A percentile compares a stretch with the other conserved stretches of the same genome.
These are phyloP conservation scores for Zaprionus nigranus DNA, from an alignment of 1,140 invertebrate species.

Conservation along the genomic window DNA sequence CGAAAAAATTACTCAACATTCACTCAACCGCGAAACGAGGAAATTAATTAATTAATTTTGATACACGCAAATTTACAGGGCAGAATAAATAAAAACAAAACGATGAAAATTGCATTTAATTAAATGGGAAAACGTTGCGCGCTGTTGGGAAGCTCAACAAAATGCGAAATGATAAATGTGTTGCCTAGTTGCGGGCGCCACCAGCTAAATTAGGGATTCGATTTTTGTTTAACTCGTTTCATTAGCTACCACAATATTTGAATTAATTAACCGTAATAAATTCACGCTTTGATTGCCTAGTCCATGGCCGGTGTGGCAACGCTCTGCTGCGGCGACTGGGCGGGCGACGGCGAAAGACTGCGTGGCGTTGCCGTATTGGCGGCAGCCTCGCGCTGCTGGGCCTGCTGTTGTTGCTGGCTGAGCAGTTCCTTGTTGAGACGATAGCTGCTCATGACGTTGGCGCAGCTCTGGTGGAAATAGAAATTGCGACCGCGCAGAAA, in stretches of 20 bases:
- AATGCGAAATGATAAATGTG: constrained; percentile 21
- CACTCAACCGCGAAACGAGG: neutral
- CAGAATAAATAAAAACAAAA: constrained; percentile 6
- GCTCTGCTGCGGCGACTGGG: constrained; percentile 72
- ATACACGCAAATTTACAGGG: constrained; percentile 49
- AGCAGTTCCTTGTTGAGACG: constrained; percentile 77
- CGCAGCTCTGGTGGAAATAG: constrained; percentile 83
- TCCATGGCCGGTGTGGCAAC: constrained; percentile 60
- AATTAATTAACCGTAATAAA: constrained; percentile 79
- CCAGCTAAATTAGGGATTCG: constrained; percentile 50
- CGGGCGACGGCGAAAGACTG: constrained; percentile 67
- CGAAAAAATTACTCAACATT: constrained; percentile 60
- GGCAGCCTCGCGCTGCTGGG: constrained; percentile 52
- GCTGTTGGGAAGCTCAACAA: constrained; percentile 18
- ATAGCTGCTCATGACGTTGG: constrained; percentile 83
- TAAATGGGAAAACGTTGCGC: constrained; percentile 5
- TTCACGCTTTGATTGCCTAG: constrained; percentile 77
- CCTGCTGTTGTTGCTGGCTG: constrained; percentile 60
- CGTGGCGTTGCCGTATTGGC: constrained; percentile 62
- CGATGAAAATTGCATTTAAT: constrained; percentile 12
- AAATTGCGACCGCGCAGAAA: constrained; percentile 83
- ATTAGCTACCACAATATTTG: constrained; percentile 74
- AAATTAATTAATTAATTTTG: constrained; percentile 48
- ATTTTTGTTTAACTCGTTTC: constrained; percentile 51
- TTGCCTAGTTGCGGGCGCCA: constrained; percentile 52